Base-by-base conservation (phyloP, 2,797 vertebrate species). In the Schizothorax lantsangensis region DNA sequence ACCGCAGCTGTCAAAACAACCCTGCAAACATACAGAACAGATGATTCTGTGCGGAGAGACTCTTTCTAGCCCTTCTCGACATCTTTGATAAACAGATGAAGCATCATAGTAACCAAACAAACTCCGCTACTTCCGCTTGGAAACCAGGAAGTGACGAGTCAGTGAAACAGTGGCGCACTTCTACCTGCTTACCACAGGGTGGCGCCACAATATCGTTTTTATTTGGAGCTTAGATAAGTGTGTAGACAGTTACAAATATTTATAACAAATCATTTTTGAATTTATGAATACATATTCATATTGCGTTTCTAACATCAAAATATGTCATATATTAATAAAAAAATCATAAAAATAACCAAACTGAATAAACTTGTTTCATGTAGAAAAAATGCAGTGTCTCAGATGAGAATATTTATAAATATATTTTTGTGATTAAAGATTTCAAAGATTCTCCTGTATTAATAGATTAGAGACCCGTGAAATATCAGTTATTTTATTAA, bases 21-120 rank as follows among this genome's bases (percentile, higher is more conserved):
- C 73, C 26, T n/a, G 30, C 8, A 75, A 59, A 47, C 19, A 62
- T 0, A 38, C 54, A 79, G 8, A 68, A 71, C 2, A 47, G 5
- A 14, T 23, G 5, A 43, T 26, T 47, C 21, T 19, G 21, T 6
- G 12, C 3, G 4, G 9, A 6, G 14, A 12, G 1, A 6, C 6
- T 43, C n/a, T 73, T 40, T 87, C 66, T 23, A 74, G 36, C 84
- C 15, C 36, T 84, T 87, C 54, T 88, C 93, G 92, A 92, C 92
- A 94, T 95, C 90, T 94, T 95, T 88, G 59, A 38, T 11, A 1
- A 33, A 79, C 85, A 73, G 80, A 54, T 9, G 66, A 23, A 82
- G 93, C 93, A 94, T 95, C 94, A 66, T 85, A 82, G 95, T 94
- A 94, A 94, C 95, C 87, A 87, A 93, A 94, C 93, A 59, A 40